Evolutionary conservation across 2,888 invertebrate genomes (phyloP), one percentile per base, ranked within the genome.

Genomic region (Ephialtes manifestator): DNA sequence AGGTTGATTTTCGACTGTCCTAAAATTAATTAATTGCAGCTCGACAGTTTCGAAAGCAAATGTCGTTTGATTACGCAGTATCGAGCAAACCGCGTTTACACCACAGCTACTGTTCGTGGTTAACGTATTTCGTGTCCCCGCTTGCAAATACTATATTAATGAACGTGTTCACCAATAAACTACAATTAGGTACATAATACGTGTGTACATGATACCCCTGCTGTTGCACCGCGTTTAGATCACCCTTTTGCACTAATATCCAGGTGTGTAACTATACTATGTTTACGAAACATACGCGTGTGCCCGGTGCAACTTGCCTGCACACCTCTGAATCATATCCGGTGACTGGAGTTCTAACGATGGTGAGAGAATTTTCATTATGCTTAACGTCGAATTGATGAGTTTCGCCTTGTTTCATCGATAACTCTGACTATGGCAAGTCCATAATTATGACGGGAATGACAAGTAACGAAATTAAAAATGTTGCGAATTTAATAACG

Each of bases 101-200:
- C 75, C 51, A 4, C 46, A 18, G 20, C 39, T 18, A 55, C n/a
- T 51, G 31, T 81, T 81, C 63, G 76, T 15, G 63, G 70, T 53
- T 20, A 39, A 24, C 24, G 63, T 76, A 70, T 70, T 60, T 51
- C 70, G 75, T 43, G 31, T 48, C 60, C 53, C 43, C 63, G 67
- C 74, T 60, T 60, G 18, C 67, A 67, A 74, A 67, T 78, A 71
- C 51, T 28, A 51, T 72, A 72, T 78, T 83, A 78, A 72, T 72
- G 78, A 83, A 83, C 65, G 71, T 83, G 83, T 77, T 70, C 78
- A 65, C 43, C 83, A 51, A 83, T 83, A 72, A 83, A 83, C 58
- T 60, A 78, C 63, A 72, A 83, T 83, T 74, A 78, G 83, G 60
- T 58, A 43, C 68, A 68, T 51, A 78, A 68, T 68, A 71, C 72